These are phyloP conservation scores for Perca flavescens DNA, from an alignment of 2,113 vertebrate genomes.

Conservation along the genomic window DNA sequence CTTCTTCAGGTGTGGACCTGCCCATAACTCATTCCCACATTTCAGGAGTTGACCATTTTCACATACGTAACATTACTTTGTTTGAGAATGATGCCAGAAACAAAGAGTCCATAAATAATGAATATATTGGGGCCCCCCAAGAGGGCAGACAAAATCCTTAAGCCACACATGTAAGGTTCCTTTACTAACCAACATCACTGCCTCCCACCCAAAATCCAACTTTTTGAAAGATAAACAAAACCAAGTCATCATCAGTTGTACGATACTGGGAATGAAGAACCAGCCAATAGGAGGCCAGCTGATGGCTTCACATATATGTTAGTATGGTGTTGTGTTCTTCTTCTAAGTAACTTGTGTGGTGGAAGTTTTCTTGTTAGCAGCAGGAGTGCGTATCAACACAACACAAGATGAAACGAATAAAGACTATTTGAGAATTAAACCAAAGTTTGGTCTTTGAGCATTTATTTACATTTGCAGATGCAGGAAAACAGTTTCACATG, in stretches of 20 bases:
- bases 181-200: slow-evolving; percentile 1
- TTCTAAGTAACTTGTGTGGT: not conserved
- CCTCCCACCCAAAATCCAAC: not conserved
- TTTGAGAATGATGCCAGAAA: not conserved
- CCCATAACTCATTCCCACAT: slow-evolving; percentile 11
- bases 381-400: too few relatives aligned
- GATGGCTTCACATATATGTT: not conserved
- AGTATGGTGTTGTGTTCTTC: not conserved
- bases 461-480: too few relatives aligned
- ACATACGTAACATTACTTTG: not conserved
- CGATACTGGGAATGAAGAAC: not conserved
- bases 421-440: too few relatives aligned
- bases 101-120: not conserved
- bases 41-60: slow-evolving; percentile 3
- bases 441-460: too few relatives aligned
- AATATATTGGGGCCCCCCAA: not conserved
- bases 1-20: slow-evolving; percentile 2
- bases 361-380: too few relatives aligned
- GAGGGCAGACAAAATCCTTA: not conserved
- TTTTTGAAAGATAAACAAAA: slow-evolving; percentile 2
- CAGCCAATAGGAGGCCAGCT: not conserved
- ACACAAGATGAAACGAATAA: too few relatives aligned
- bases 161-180: not conserved
- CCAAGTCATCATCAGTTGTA: not conserved
- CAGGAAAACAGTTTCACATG: too few relatives aligned